Base-by-base conservation (phyloP, 2,113 vertebrate genomes). In the Regulus satrapa region DNA sequence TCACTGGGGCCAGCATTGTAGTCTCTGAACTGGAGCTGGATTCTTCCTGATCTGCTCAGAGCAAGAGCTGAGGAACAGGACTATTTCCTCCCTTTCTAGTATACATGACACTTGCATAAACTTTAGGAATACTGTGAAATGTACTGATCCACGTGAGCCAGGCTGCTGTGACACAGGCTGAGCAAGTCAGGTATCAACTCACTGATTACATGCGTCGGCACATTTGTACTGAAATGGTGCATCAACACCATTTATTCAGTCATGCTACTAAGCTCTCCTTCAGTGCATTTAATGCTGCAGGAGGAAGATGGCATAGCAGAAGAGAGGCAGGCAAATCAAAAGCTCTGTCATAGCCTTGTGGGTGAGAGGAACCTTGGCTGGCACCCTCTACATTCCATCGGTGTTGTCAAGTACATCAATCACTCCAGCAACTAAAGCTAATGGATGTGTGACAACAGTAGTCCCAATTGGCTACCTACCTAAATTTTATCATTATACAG, bases 161-260 rank as follows among this genome's bases (percentile, higher is more conserved):
- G 74, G 64, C 64, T 92, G 49, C 59, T 61, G 55, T 54, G 54
- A 48, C 62, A n/a, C 32, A 68, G 54, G 34, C 74, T 66, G 71
- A 82, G 71, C 24, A 51, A 56, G 54, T 38, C 77, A 72, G 40
- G 29, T 76, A 49, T 46, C 23, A n/a, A 6, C 16, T 85, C 45
- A 26, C n/a, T 31, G 49, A 38, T 46, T 13, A 32, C 10, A 32
- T 2, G 12, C 0, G 0, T 66, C 0, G 0, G 7, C 0, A 0
- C n/a, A 15, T 52, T 74, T 62, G 28, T 28, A 21, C 38, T n/a
- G 41, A 66, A 71, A 25, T 18, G 18, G 5, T 62, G 46, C 41
- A 24, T 31, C 66, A 29, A 43, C 52, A 5, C 29, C 59, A 46
- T 36, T 71, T 67, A 49, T 59, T 48, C 85, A 61, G 18, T 15